A percentile compares a stretch with the other conserved stretches of the same genome.
Conservation (phyloP, 2,888 invertebrate species). For the Pardosa pseudoannulata region DNA sequence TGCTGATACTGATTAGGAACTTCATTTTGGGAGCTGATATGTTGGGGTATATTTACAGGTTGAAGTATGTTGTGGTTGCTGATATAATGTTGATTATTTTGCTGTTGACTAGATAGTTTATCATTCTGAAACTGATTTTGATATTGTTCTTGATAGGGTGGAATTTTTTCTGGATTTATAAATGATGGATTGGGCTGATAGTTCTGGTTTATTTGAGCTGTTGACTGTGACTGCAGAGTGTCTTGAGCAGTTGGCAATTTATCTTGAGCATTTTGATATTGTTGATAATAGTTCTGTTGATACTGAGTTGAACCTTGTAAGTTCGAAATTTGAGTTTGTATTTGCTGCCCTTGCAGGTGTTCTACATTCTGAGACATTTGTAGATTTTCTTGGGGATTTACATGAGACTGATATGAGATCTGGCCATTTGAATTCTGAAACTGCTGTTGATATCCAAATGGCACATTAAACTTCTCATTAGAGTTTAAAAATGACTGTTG, state of each 20-base stretch:
- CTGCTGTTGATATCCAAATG: not conserved
- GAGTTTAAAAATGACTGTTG: not conserved
- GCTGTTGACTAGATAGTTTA: not conserved
- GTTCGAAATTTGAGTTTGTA: not conserved
- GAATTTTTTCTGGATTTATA: not conserved
- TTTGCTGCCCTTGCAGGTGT: not conserved
- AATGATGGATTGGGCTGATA: not conserved
- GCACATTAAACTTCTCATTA: not conserved
- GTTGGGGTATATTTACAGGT: not conserved
- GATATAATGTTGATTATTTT: not conserved
- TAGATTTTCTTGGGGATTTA: not conserved
- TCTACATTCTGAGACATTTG: not conserved
- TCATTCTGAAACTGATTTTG: not conserved
- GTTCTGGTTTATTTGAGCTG: not conserved
- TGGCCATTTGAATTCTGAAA: not conserved
- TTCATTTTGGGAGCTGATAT: not conserved
- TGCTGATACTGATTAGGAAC: not conserved
- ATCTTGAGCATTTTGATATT: not conserved
- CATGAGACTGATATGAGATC: not conserved
- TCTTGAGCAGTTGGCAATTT: not conserved
- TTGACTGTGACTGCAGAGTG: not conserved
- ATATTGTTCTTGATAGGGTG: not conserved
- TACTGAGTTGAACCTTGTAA: not conserved
- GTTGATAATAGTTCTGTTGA: conserved; percentile 11
- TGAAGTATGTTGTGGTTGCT: conserved; percentile 37